Evolutionary conservation across 23 tunicate genomes (phyloP).

Genomic region (Pegea sp.): DNA sequence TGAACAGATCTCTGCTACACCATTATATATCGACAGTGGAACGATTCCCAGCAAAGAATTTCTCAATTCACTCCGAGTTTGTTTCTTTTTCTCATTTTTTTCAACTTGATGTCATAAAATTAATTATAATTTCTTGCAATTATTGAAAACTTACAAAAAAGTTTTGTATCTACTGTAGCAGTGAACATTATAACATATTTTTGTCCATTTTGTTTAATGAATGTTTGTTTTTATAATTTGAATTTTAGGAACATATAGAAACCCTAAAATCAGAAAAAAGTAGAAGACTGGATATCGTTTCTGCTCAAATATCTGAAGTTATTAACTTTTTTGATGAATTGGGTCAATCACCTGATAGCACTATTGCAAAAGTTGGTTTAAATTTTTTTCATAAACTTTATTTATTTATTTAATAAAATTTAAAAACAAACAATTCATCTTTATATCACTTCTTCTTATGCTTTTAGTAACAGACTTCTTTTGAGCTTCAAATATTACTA

Average conservation of each 20-base stretch:
- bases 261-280: constrained; percentile 52
- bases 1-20: constrained; percentile 68
- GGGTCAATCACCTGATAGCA: constrained; percentile 39
- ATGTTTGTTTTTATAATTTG: background rate
- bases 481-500: too few species aligned
- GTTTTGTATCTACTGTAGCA: too few species aligned
- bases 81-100: too few species aligned
- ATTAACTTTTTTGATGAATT: constrained; percentile 57
- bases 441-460: too few species aligned
- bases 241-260: constrained; percentile 52
- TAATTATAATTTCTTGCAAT: too few species aligned
- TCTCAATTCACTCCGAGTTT: constrained; percentile 26
- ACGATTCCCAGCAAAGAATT: constrained; percentile 55
- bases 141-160: too few species aligned
- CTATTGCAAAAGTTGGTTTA: constrained; percentile 51
- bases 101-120: too few species aligned
- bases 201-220: background rate
- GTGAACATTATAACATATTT: background rate
- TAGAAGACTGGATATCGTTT: constrained; percentile 21
- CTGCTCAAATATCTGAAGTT: constrained; percentile 34
- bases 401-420: too few species aligned
- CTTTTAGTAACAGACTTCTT: too few species aligned
- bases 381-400: background rate
- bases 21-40: constrained; percentile 46
- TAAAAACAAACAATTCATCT: too few species aligned